Conservation (phyloP, 35 echinoderm and acorn worm genomes). For the Antedon bifida region DNA sequence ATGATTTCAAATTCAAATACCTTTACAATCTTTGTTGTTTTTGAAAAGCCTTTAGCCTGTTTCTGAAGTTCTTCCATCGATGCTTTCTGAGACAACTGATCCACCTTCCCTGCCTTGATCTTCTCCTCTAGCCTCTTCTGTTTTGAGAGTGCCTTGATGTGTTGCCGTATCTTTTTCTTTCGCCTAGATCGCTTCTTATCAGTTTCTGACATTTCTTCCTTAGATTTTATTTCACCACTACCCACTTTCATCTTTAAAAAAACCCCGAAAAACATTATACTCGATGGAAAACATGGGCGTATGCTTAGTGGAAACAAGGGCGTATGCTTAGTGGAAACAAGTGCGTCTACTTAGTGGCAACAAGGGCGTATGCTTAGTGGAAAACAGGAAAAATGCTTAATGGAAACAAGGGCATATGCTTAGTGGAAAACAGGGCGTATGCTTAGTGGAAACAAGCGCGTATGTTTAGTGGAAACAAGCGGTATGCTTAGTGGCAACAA, state of each 20-base stretch:
- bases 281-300: too few species aligned
- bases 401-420: too few species aligned
- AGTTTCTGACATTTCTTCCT: constrained; percentile 48
- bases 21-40: constrained; percentile 76
- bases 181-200: constrained; percentile 52
- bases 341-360: too few species aligned
- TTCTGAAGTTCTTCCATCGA: constrained; percentile 61
- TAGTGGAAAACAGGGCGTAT: too few species aligned
- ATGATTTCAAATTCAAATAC: constrained; percentile 17
- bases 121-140: constrained; percentile 44
- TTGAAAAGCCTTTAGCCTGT: constrained; percentile 46
- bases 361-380: too few species aligned
- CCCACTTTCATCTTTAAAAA: constrained; percentile 22
- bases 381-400: too few species aligned
- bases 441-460: too few species aligned
- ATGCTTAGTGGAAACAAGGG: too few species aligned
- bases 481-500: too few species aligned
- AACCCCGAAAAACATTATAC: not conserved
- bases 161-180: constrained; percentile 66
- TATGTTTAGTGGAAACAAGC: too few species aligned
- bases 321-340: too few species aligned
- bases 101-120: constrained; percentile 27
- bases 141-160: constrained; percentile 30
- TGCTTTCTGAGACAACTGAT: constrained; percentile 46
- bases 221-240: constrained; percentile 56